These are phyloP conservation scores for Drosophila lini DNA, from an alignment of 1,140 invertebrate genomes.

Conservation along the genomic window DNA sequence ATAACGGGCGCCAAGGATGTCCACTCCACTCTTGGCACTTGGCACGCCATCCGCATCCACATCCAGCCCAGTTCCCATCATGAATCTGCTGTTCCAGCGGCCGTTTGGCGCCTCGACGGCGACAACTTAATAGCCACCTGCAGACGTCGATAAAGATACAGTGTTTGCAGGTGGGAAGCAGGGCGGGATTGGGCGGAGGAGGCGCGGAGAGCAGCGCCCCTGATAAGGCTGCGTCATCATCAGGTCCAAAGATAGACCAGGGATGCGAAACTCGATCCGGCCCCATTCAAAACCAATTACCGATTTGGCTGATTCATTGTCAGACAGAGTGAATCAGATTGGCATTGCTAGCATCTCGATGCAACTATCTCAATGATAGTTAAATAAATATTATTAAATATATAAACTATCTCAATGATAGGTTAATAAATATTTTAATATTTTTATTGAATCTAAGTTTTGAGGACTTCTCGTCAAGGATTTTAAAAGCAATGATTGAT, in stretches of 20 bases:
- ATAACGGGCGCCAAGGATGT: slow-evolving; percentile 81
- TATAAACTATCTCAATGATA: background rate
- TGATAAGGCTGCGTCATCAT: slow-evolving; percentile 52
- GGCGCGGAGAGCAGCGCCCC: slow-evolving; percentile 16
- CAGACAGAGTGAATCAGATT: slow-evolving; percentile 17
- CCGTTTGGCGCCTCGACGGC: slow-evolving; percentile 70
- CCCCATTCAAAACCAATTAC: slow-evolving; percentile 29
- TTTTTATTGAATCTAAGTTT: background rate
- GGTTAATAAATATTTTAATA: background rate
- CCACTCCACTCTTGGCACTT: slow-evolving; percentile 55
- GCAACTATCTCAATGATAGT: background rate
- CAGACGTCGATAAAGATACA: slow-evolving; percentile 59
- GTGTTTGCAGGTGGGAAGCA: slow-evolving; percentile 21
- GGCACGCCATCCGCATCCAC: slow-evolving; percentile 36
- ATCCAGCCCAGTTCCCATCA: slow-evolving; percentile 75
- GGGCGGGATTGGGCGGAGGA: slow-evolving; percentile 4
- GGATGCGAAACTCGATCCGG: slow-evolving; percentile 38
- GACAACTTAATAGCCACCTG: slow-evolving; percentile 79
- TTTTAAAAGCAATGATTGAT: no score
- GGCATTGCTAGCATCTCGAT: slow-evolving; percentile 7
- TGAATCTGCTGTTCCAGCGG: slow-evolving; percentile 63
- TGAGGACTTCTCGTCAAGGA: background rate
- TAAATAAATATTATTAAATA: background rate
- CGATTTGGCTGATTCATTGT: slow-evolving; percentile 27
- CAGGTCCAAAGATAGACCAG: slow-evolving; percentile 39